Evolutionary conservation across 1,140 invertebrate genomes (phyloP).

Genomic region (Mesaphorura yosii): DNA sequence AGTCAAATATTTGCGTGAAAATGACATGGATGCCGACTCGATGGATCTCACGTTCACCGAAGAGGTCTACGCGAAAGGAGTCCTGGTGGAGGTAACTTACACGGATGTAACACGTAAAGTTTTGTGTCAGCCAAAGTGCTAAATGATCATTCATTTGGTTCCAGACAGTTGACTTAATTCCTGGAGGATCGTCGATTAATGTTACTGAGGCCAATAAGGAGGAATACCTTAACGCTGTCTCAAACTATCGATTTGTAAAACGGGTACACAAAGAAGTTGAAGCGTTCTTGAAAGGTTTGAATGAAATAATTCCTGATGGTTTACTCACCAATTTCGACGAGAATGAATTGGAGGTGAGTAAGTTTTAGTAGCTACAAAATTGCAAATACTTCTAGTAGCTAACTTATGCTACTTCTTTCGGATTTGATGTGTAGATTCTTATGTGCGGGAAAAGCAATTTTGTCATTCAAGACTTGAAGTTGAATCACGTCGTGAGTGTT

Average conservation of each 20-base stretch:
- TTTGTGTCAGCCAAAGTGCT: no score
- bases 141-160: no score
- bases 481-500: conserved; percentile 38
- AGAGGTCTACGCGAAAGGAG: conserved; percentile 66
- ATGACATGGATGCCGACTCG: conserved; percentile 69
- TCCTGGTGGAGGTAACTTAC: conserved; percentile 49
- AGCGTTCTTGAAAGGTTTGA: conserved; percentile 74
- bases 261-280: conserved; percentile 72
- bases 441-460: conserved; percentile 29
- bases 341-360: conserved; percentile 78
- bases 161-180: conserved; percentile 56
- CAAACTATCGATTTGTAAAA: conserved; percentile 71
- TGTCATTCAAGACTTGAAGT: conserved; percentile 21
- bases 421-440: conserved; percentile 16
- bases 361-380: neutral
- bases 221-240: conserved; percentile 74
- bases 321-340: conserved; percentile 89
- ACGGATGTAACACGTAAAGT: no score
- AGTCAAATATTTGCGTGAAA: conserved; percentile 84
- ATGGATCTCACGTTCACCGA: conserved; percentile 78
- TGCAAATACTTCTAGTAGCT: neutral
- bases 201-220: conserved; percentile 67
- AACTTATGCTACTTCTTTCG: neutral
- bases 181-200: conserved; percentile 52
- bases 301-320: conserved; percentile 82